These are phyloP conservation scores for Seriola dumerili DNA, from an alignment of 2,113 vertebrate species.

Conservation along the genomic window DNA sequence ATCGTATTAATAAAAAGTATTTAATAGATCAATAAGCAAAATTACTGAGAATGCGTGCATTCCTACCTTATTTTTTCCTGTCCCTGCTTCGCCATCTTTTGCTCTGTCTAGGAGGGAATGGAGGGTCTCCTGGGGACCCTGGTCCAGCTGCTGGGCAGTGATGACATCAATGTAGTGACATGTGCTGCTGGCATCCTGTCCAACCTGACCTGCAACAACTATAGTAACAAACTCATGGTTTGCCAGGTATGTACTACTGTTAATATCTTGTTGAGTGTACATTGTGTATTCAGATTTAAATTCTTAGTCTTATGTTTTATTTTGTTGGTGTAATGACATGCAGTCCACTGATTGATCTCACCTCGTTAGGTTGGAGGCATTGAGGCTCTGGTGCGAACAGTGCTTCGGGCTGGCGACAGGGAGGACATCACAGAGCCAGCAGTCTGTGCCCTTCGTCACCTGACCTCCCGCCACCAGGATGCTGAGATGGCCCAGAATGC, in stretches of 20 bases:
- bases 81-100: neutral
- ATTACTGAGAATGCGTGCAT: neutral
- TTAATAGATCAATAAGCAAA: neutral
- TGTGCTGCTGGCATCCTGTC: conserved; percentile 98
- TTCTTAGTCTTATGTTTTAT: neutral
- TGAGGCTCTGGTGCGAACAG: conserved; percentile 96
- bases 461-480: conserved; percentile 97
- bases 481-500: conserved; percentile 99
- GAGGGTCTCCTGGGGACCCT: conserved; percentile 97
- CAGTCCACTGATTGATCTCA: neutral
- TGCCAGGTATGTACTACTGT: conserved; percentile 86
- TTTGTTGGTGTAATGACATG: neutral
- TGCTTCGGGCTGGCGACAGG: conserved; percentile 95
- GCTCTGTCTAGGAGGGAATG: conserved; percentile 92
- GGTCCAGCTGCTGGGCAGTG: conserved; percentile 97
- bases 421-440: conserved; percentile 99
- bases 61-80: neutral
- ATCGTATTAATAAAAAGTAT: neutral
- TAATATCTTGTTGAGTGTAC: neutral
- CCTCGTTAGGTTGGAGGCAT: conserved; percentile 92
- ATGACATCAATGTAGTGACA: conserved; percentile 99
- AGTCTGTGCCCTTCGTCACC: conserved; percentile 96
- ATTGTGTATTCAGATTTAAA: neutral
- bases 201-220: conserved; percentile 99
- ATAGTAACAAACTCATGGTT: conserved; percentile 99